Evolutionary conservation across 2,797 vertebrate species (phyloP), one percentile per base, ranked within the genome.

Genomic region (Lepus oiostolus): DNA sequence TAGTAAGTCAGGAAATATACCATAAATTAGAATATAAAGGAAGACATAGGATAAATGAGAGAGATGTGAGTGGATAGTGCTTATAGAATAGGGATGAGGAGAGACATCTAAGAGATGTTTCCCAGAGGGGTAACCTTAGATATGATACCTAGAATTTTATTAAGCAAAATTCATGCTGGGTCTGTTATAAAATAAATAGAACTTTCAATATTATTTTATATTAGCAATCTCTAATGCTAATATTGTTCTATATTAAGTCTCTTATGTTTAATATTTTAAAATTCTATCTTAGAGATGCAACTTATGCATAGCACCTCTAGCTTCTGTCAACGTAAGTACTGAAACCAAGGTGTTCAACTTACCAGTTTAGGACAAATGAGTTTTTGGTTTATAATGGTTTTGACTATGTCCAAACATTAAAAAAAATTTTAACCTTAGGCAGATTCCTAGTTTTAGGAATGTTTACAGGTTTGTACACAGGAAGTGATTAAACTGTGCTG

Each of bases 401-500:
- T 72, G 6, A 35, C 58, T 91, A 70, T 38, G 13, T 50, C 38
- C 47, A 85, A 88, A 88, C 24, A 70, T 28, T 10, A 47, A 54
- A 81, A 94, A 90, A 71, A 68, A 75, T 81, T 95, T 67, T 11
- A 50, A 19, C 67, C 35, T 67, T 76, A 38, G 28, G 28, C 26
- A 63, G 30, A 75, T 58, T 77, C 30, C 63, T 88, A 35, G 3
- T 88, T 75, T 93, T 85, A 65, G 58, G 22, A 84, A 83, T 42
- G 7, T 38, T 90, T 90, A 17, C 9, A 81, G 38, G 50, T 93
- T 83, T 86, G 3, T 26, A 70, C 5, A 74, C 8, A 76, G 19
- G 52, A 52, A 54, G 21, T 85, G 67, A 94, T 82, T 68, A 89
- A 89, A 90, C 72, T 90, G 50, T 74, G 60, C 84, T 93, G 38